phyloP scores from a whole-genome alignment of 2,797 vertebrate genomes.

The Ispidina picta region DNA sequence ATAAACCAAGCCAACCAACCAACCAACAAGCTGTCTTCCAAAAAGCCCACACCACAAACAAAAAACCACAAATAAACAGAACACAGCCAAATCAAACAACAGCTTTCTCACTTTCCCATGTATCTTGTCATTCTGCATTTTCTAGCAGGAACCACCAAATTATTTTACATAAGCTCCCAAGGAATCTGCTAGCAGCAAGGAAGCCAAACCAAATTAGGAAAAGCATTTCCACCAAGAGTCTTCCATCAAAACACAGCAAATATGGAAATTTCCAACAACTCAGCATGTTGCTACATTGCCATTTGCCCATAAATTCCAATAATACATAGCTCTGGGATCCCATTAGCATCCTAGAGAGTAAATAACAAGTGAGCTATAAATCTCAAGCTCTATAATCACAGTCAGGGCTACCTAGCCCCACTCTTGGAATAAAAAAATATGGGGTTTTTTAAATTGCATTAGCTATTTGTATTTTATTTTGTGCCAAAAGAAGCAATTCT shows the following conservation, averaged over 20 bases:
- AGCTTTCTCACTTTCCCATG: not conserved
- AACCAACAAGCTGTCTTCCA: too few relatives aligned
- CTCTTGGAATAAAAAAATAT: not conserved
- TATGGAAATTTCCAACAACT: slow-evolving; percentile 41
- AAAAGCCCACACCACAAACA: too few relatives aligned
- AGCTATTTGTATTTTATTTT: slow-evolving; percentile 7
- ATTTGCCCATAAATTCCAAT: slow-evolving; percentile 52
- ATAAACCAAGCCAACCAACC: too few relatives aligned
- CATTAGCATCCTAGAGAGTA: slow-evolving; percentile 51
- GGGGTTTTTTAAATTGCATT: not conserved
- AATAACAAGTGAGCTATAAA: slow-evolving; percentile 41
- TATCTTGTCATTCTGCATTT: not conserved
- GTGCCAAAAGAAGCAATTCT: slow-evolving; percentile 25
- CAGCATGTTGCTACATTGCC: slow-evolving; percentile 12
- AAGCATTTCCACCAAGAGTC: not conserved
- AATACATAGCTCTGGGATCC: slow-evolving; percentile 33
- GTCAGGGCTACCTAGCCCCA: not conserved
- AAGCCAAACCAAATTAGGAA: slow-evolving; percentile 25
- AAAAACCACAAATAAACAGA: too few relatives aligned
- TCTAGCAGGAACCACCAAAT: not conserved
- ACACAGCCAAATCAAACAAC: not conserved
- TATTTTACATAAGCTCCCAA: slow-evolving; percentile 17
- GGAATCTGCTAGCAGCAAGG: not conserved
- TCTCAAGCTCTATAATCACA: slow-evolving; percentile 39
- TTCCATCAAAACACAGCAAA: slow-evolving; percentile 43